phyloP scores from a whole-genome alignment of 2,797 vertebrate species.

The Syngnathus acus region DNA sequence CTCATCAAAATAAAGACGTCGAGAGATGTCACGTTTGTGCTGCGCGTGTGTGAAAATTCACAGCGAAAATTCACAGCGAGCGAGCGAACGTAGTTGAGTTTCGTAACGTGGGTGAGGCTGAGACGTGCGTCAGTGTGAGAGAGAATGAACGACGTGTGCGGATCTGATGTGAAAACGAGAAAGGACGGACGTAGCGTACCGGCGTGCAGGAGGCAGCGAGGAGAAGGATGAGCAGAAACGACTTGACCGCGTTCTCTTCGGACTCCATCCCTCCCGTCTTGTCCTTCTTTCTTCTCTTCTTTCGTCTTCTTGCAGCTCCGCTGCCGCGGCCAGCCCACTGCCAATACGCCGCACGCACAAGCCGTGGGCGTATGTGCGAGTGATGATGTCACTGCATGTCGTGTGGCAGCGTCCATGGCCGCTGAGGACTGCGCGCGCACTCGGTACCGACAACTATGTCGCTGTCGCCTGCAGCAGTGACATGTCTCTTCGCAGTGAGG shows the following conservation, averaged over 20 bases:
- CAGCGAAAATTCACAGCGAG: too few relatives aligned
- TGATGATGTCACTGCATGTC: constrained; percentile 3
- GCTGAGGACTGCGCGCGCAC: too few relatives aligned
- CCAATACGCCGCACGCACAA: constrained; percentile 23
- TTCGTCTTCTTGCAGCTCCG: background rate
- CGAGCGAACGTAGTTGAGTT: too few relatives aligned
- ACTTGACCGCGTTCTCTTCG: constrained; percentile 41
- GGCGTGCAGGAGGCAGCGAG: constrained; percentile 26
- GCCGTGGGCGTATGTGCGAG: constrained; percentile 5
- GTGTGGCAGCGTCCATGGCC: too few relatives aligned
- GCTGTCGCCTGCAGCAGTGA: constrained; percentile 14
- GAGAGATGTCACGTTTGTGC: background rate
- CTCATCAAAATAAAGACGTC: background rate
- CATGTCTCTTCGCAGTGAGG: constrained; percentile 3
- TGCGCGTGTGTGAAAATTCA: background rate
- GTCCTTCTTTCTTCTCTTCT: background rate
- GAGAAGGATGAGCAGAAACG: constrained; percentile 47
- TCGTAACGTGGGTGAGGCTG: too few relatives aligned
- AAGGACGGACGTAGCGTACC: constrained; percentile 9
- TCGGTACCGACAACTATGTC: background rate
- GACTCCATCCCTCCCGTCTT: constrained; percentile 42
- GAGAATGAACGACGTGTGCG: too few relatives aligned
- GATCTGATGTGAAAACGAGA: too few relatives aligned
- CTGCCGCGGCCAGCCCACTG: constrained; percentile 25
- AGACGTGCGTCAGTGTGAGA: too few relatives aligned